A percentile compares a stretch with the other conserved stretches of the same genome.
Conservation (phyloP, 2,113 vertebrate species). For the Chunga burmeisteri region DNA sequence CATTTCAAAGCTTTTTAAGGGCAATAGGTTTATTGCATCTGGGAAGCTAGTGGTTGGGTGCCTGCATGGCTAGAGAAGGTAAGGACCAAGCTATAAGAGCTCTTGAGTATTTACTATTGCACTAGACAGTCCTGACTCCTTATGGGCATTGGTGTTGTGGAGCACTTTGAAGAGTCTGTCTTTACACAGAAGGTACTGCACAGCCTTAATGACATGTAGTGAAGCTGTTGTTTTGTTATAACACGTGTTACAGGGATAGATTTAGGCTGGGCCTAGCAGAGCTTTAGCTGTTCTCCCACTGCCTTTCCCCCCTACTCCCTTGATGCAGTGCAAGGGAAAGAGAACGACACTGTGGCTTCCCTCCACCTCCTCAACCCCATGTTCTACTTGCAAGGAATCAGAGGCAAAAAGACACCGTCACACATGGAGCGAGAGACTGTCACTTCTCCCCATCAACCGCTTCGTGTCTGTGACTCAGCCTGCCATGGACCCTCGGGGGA, state of each 20-base stretch:
- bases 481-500: rapidly evolving
- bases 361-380: not conserved
- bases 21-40: not conserved
- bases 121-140: not conserved
- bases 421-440: rapidly evolving
- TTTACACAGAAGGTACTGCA: not conserved
- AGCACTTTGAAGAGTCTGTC: not conserved
- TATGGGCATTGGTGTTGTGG: not conserved
- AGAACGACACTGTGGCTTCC: not conserved
- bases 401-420: not conserved
- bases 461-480: not conserved
- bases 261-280: not conserved
- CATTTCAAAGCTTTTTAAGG: not conserved
- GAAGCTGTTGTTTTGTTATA: not conserved
- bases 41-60: not conserved
- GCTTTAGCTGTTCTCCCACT: not conserved
- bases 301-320: not conserved
- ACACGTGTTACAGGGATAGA: rapidly evolving
- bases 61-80: not conserved
- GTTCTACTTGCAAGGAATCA: not conserved
- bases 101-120: not conserved
- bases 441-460: rapidly evolving
- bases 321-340: not conserved
- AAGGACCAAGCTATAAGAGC: not conserved
- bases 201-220: rapidly evolving